Conservation (phyloP, 2,113 vertebrate genomes). For the Pseudorhombus dupliciocellatus region DNA sequence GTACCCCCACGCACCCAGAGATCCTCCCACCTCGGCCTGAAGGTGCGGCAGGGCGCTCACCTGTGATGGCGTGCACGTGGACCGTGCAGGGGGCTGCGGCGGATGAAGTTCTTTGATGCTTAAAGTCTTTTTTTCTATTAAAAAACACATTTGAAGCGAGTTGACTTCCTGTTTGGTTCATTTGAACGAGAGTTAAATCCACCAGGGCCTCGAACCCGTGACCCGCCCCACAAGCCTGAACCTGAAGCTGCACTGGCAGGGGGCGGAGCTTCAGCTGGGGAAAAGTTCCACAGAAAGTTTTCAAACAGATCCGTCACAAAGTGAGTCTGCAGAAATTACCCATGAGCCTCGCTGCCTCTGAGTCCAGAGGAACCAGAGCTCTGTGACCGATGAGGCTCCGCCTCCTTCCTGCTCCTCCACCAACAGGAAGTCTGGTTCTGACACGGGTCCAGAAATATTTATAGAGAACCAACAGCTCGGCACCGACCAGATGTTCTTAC, state of each 20-base stretch:
- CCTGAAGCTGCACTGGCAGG: neutral
- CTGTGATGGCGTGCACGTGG: neutral
- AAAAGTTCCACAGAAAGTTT: neutral
- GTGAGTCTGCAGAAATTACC: no score
- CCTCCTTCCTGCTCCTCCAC: no score
- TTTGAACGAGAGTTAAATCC: no score
- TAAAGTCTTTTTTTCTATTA: slow-evolving; percentile 22
- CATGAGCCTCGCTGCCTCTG: no score
- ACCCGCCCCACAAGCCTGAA: no score
- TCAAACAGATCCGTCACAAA: no score
- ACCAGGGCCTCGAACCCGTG: no score
- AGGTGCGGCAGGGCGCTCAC: slow-evolving; percentile 7
- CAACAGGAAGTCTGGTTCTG: slow-evolving; percentile 6
- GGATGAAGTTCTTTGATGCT: no score
- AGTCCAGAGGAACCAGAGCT: no score
- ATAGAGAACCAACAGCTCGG: slow-evolving; percentile 33
- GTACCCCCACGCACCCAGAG: slow-evolving; percentile 17
- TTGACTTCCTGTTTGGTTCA: neutral
- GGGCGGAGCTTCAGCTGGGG: neutral
- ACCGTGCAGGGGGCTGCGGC: no score
- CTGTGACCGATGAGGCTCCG: no score
- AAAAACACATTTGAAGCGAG: slow-evolving; percentile 16
- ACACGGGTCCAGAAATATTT: slow-evolving; percentile 39
- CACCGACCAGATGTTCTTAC: no score
- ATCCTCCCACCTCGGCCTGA: neutral